These are phyloP conservation scores for Phalangium opilio DNA, from an alignment of 2,888 invertebrate genomes.

Conservation along the genomic window DNA sequence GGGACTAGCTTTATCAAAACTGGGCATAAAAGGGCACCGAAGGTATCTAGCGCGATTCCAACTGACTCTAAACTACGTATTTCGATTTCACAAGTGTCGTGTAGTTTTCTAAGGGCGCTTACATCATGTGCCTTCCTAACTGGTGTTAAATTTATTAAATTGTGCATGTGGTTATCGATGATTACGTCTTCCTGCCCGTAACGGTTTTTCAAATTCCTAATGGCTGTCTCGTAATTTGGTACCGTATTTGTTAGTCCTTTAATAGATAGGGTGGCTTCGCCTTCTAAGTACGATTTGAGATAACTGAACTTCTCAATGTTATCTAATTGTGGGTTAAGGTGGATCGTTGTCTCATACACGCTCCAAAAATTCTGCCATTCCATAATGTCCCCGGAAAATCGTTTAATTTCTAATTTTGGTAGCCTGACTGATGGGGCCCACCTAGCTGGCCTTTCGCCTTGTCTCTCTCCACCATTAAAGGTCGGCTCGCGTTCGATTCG, in stretches of 20 bases:
- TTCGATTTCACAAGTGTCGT: slow-evolving; percentile 1
- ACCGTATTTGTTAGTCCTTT: background rate
- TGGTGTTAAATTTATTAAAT: background rate
- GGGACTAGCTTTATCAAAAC: too few species aligned
- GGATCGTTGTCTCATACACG: slow-evolving; percentile 1
- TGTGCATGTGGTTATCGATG: background rate
- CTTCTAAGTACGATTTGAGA: slow-evolving; percentile 5
- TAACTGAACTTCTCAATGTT: slow-evolving; percentile 5
- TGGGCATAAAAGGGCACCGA: background rate
- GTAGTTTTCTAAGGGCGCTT: slow-evolving; percentile 1
- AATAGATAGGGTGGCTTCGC: background rate
- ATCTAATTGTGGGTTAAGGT: background rate
- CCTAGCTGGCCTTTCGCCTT: too few species aligned
- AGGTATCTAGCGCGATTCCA: background rate
- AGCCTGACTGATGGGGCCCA: too few species aligned
- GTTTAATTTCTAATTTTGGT: background rate
- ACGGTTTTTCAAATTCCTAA: slow-evolving; percentile 2
- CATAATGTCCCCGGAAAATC: slow-evolving; percentile 1
- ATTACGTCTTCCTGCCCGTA: slow-evolving; percentile 3
- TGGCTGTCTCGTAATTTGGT: slow-evolving; percentile 2
- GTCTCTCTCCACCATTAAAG: too few species aligned
- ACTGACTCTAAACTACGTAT: background rate
- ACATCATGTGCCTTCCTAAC: background rate
- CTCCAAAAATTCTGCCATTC: slow-evolving; percentile 2
- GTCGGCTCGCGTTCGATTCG: too few species aligned